Conservation (phyloP, 2,113 vertebrate genomes). For the Falcunculus frontatus region DNA sequence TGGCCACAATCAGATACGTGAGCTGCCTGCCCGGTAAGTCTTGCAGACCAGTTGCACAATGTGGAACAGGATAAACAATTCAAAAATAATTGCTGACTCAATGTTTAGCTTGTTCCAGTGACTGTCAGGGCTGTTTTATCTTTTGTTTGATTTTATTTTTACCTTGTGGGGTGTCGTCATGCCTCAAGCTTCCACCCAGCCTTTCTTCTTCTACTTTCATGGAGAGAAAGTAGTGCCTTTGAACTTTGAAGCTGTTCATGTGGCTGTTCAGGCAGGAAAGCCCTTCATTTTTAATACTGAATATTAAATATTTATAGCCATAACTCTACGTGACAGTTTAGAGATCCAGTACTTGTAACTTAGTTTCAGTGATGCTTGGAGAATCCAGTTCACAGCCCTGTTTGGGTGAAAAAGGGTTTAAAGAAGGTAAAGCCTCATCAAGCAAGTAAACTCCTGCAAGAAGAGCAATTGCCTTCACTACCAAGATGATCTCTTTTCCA, state of each 20-base stretch:
- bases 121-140: conserved; percentile 5
- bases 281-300: conserved; percentile 23
- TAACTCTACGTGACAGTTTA: background rate
- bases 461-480: background rate
- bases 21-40: conserved; percentile 89
- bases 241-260: background rate
- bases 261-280: background rate
- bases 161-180: background rate
- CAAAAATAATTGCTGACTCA: conserved; percentile 35
- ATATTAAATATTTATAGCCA: conserved; percentile 37
- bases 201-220: conserved; percentile 41
- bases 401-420: background rate
- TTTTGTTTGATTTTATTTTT: conserved; percentile 41
- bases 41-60: background rate
- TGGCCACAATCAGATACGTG: conserved; percentile 88
- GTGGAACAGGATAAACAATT: background rate
- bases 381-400: background rate
- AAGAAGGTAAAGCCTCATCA: background rate
- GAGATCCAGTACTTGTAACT: background rate
- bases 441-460: background rate
- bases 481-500: background rate
- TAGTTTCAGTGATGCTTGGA: background rate
- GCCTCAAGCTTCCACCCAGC: background rate
- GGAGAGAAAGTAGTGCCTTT: conserved; percentile 3
- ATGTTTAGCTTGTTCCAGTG: conserved; percentile 32